Base-by-base conservation (phyloP, 2,113 vertebrate species). In the Chrysemys picta region DNA sequence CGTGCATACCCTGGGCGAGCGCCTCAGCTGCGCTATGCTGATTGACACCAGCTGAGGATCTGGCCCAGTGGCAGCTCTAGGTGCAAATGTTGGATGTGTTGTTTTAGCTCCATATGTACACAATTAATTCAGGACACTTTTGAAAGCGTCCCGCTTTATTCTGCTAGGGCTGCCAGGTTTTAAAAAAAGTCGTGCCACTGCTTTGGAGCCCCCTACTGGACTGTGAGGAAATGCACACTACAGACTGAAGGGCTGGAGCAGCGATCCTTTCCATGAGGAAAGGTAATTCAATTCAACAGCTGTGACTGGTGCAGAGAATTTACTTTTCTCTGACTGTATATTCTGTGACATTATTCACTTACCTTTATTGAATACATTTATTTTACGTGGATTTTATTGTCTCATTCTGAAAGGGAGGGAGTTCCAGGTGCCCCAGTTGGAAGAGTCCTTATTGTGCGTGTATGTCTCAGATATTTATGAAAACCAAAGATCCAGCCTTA, bases 261-360 rank as follows among this genome's bases (percentile, higher is more conserved):
- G 94, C 94, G 92, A 95, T 2, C 85, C 62, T 91, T 76, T 78
- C 82, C 94, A 80, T 0, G 1, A 90, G 87, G 85, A 88, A 87
- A 86, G 56, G 85, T 91, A 95, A 95, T 94, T 94, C 95, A 80
- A 94, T 91, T 94, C 91, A 96, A 90, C 97, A 97, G 94, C 94
- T 97, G 95, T 87, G 96, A 95, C 86, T 0, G 1, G 94, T 82
- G 35, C 53, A 69, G 96, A 94, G 92, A 95, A 93, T 96, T 95
- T 89, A 87, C 80, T 96, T 91, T 38, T 81, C 76, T 89, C 83
- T 80, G 90, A 92, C 93, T 97, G 95, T 87, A 89, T 97, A 97
- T 96, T 89, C 93, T 82, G 31, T 11, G 88, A 87, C 94, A 94
- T 97, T 95, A 97, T 97, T 94, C 93, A 91, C 94, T 97, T 95